Percentiles rank a stretch among this genome's conserved stretches.
Evolutionary conservation across 2,888 invertebrate species (phyloP).

Genomic region (Yponomeuta malinellus): DNA sequence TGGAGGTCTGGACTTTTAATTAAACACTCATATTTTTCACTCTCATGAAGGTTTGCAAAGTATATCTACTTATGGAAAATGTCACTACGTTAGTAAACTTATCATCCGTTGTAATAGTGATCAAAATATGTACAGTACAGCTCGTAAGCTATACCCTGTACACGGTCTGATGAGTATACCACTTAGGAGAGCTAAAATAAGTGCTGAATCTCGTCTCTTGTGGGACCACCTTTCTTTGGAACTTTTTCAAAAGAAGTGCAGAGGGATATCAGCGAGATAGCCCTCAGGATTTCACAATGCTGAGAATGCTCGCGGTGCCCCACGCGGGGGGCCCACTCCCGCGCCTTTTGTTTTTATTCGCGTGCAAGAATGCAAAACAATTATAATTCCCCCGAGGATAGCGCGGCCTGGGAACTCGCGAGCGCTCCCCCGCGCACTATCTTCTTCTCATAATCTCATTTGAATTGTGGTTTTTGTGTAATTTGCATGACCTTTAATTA

Average conservation of each 20-base stretch:
- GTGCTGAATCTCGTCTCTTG: too few relatives aligned
- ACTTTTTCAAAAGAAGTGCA: conserved; percentile 4
- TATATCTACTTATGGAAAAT: too few relatives aligned
- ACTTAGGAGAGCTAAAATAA: too few relatives aligned
- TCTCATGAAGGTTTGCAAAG: too few relatives aligned
- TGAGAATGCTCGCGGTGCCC: conserved; percentile 63
- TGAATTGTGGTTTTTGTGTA: conserved; percentile 47
- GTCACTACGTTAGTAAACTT: too few relatives aligned
- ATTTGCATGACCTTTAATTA: conserved; percentile 14
- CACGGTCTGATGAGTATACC: too few relatives aligned
- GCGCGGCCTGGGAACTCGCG: conserved; percentile 49
- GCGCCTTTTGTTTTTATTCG: conserved; percentile 71
- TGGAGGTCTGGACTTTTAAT: too few relatives aligned
- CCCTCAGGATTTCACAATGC: not conserved
- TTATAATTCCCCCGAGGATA: conserved; percentile 71
- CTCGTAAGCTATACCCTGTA: too few relatives aligned
- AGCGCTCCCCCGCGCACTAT: conserved; percentile 41
- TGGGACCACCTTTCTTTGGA: not conserved
- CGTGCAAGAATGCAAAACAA: conserved; percentile 75
- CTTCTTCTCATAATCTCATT: conserved; percentile 47
- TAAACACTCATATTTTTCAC: too few relatives aligned
- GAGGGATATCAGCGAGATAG: not conserved
- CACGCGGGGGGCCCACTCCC: conserved; percentile 61
- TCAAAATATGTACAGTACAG: too few relatives aligned
- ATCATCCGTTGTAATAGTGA: too few relatives aligned